phyloP scores from a whole-genome alignment of 2,797 vertebrate genomes.

The Lycodopsis pacificus region DNA sequence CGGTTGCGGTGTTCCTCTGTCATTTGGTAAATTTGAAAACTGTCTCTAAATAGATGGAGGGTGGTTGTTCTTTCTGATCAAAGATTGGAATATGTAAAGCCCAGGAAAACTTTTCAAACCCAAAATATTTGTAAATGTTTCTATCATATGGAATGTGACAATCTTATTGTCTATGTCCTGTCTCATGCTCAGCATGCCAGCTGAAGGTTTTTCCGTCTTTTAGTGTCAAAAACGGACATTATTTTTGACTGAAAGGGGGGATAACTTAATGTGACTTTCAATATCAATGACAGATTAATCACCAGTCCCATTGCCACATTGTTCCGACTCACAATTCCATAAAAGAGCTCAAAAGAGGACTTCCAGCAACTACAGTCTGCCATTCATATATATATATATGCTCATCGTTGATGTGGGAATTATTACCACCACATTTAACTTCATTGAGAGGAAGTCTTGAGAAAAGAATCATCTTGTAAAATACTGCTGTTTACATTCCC shows the following conservation, averaged over 20 bases:
- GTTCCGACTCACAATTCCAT: not conserved
- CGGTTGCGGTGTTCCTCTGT: constrained; percentile 10
- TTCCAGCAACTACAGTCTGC: not conserved
- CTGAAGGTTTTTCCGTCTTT: not conserved
- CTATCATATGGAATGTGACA: not conserved
- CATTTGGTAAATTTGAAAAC: constrained; percentile 43
- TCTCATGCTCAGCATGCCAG: not conserved
- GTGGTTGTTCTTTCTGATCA: not conserved
- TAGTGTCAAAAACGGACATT: not conserved
- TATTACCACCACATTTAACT: constrained; percentile 38
- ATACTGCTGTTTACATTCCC: constrained; percentile 75
- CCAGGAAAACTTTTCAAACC: not conserved
- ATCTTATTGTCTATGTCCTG: not conserved
- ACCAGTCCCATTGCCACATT: not conserved
- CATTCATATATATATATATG: not conserved
- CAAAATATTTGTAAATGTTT: not conserved
- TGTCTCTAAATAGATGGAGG: constrained; percentile 4
- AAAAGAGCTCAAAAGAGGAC: not conserved
- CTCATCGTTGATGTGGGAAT: constrained; percentile 30
- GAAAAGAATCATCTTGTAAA: constrained; percentile 55
- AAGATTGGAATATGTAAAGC: not conserved
- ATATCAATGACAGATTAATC: not conserved
- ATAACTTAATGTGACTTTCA: not conserved
- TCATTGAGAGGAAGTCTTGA: constrained; percentile 46
- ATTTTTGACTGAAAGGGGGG: not conserved